Evolutionary conservation across 2,888 invertebrate species (phyloP).

Genomic region (Sceliomorpha sp.): DNA sequence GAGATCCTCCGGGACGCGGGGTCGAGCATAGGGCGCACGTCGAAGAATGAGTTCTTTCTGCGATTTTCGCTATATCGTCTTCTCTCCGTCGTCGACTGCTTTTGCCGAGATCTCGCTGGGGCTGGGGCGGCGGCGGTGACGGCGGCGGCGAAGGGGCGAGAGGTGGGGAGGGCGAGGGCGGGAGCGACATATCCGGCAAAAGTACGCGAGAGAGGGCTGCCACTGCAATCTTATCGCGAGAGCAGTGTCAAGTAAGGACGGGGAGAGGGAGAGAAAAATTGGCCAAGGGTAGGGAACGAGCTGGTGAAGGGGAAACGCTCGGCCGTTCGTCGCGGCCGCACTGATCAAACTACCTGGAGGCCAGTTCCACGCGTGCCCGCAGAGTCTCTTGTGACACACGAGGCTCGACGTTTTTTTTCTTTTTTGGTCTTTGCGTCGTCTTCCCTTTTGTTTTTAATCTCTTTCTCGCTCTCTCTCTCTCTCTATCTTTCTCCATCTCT

Average conservation of each 20-base stretch:
- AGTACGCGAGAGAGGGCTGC: slow-evolving; percentile 37
- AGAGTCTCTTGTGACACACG: slow-evolving; percentile 66
- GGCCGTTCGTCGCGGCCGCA: slow-evolving; percentile 60
- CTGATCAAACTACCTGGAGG: slow-evolving; percentile 67
- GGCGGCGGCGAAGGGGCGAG: too few species aligned
- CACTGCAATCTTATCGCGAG: slow-evolving; percentile 58
- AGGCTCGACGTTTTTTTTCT: slow-evolving; percentile 34
- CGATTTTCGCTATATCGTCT: slow-evolving; percentile 61
- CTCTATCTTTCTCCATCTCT: too few species aligned
- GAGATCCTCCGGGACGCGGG: too few species aligned
- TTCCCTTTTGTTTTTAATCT: slow-evolving; percentile 22
- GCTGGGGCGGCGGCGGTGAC: too few species aligned
- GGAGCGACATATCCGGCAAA: too few species aligned
- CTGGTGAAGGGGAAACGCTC: slow-evolving; percentile 70
- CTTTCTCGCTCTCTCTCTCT: too few species aligned
- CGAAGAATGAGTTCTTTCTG: slow-evolving; percentile 64
- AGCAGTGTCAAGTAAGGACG: slow-evolving; percentile 43
- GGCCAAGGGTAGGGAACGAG: slow-evolving; percentile 63
- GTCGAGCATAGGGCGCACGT: slow-evolving; percentile 59
- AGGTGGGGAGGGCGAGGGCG: slow-evolving; percentile 34
- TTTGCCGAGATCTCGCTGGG: too few species aligned
- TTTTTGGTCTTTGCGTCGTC: neutral
- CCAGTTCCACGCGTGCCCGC: slow-evolving; percentile 75
- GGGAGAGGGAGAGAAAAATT: slow-evolving; percentile 31
- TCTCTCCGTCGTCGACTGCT: too few species aligned